Base-by-base conservation (phyloP, 1,140 invertebrate species). In the Drosophila erecta region DNA sequence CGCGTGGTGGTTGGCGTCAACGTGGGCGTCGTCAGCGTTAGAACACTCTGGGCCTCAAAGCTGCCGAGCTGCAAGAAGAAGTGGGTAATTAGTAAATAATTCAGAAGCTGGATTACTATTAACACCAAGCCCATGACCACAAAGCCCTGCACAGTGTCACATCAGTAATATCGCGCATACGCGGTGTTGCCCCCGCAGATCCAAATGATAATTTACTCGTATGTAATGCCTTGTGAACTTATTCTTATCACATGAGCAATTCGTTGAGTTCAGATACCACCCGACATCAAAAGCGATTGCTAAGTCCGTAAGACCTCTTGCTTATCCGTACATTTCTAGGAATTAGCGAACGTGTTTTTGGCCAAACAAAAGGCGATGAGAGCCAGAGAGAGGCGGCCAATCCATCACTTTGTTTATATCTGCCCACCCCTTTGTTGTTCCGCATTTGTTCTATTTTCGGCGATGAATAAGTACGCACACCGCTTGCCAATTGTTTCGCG, bases 1-100 rank as follows among this genome's bases (percentile, higher is more conserved):
- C 96, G 94, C 81, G 98, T 93, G 60, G 97, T 98, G 20, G 98
- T 98, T 60, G 98, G 98, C 56, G 98, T 99, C 75, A 99, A 93
- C 74, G 97, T 98, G 58, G 97, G 95, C 74, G 97, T 98, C 51
- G 97, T 98, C 90, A 96, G 94, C 38, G 97, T 98, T 46, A 97
- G 96, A 72, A 98, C 96, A 76, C 96, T 83, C 65, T 83, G 84
- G 72, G 96, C 96, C 93, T 97, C 96, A 90, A 97, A 93, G 87
- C 95, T 95, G 58, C 95, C 95, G 93, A 96, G 95, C 96, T 97
- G 94, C 11, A 95, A 95, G 22, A 61, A 49, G 12, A 50, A 35
- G 37, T 12, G 2, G 20, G 22, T 17, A 1, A 40, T 38, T 37
- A 27, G 10, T 47, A 14, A 22, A 10, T 0, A 11, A 8, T 8